These are phyloP conservation scores for Myotis myotis DNA, from an alignment of 2,797 vertebrate genomes.

Conservation along the genomic window DNA sequence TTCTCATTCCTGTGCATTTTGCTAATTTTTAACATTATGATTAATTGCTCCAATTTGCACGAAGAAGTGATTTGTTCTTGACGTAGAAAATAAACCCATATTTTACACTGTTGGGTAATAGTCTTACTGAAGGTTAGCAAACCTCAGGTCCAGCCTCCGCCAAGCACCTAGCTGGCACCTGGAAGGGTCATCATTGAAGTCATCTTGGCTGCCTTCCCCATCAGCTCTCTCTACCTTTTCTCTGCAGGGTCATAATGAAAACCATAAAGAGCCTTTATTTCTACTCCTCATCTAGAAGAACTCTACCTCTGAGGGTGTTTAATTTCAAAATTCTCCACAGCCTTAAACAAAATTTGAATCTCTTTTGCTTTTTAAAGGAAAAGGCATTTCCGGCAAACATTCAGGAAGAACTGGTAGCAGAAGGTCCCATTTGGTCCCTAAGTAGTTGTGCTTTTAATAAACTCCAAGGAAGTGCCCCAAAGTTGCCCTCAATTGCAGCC, in stretches of 20 bases:
- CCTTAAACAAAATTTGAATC: conserved; percentile 35
- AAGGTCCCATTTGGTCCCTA: neutral
- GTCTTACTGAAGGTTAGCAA: neutral
- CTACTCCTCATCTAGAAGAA: neutral
- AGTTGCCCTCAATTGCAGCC: neutral
- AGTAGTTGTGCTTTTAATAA: conserved; percentile 53
- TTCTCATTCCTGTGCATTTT: neutral
- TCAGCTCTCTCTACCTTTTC: neutral
- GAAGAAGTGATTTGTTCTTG: neutral
- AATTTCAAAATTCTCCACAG: conserved; percentile 40
- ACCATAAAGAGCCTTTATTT: conserved; percentile 20
- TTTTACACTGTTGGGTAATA: neutral
- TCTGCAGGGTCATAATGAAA: neutral
- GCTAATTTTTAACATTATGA: neutral
- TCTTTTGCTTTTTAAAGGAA: conserved; percentile 48
- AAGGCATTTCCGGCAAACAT: conserved; percentile 32
- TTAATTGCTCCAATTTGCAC: neutral
- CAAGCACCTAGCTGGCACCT: too few species aligned
- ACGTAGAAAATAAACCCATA: neutral
- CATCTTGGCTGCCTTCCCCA: neutral
- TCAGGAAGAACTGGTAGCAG: neutral
- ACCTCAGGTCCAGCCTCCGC: neutral
- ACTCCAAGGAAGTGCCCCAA: neutral
- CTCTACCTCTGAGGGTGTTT: conserved; percentile 43
- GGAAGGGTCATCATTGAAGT: neutral